Percentiles rank a stretch among this genome's conserved stretches.
Evolutionary conservation across 2,113 vertebrate genomes (phyloP).

Genomic region (Potamarius usumacintae): DNA sequence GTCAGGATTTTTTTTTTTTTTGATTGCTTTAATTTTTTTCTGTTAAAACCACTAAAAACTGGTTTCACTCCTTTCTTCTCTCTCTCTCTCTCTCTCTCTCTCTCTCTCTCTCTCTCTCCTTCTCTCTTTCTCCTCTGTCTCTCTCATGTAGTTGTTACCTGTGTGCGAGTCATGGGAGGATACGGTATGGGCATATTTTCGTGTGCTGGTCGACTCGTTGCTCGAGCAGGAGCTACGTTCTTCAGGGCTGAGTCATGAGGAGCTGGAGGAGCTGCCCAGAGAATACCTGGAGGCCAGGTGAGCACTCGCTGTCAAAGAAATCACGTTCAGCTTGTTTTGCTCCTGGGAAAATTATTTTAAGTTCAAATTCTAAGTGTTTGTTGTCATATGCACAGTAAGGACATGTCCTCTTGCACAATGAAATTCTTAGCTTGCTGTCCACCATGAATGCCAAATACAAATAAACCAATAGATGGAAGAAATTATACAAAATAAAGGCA

Average conservation of each 20-base stretch:
- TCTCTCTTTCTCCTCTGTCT: conserved; percentile 13
- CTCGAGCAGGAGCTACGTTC: conserved; percentile 93
- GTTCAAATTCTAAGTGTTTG: no score
- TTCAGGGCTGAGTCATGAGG: conserved; percentile 79
- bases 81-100: no score
- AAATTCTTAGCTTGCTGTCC: no score
- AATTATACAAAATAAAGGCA: no score
- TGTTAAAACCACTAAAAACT: no score
- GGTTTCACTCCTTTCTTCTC: no score
- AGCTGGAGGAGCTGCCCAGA: conserved; percentile 85
- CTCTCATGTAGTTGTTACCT: conserved; percentile 79
- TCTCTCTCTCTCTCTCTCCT: no score
- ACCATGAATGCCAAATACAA: no score
- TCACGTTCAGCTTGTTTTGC: not conserved
- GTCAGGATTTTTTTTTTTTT: not conserved
- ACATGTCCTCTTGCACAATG: no score
- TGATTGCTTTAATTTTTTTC: no score
- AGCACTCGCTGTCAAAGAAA: not conserved
- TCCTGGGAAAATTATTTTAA: not conserved
- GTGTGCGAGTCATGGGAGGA: conserved; percentile 98
- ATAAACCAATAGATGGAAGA: no score
- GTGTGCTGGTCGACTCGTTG: conserved; percentile 93
- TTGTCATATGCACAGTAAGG: no score
- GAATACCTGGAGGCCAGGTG: conserved; percentile 93
- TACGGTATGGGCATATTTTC: conserved; percentile 92